Evolutionary conservation across 2,113 vertebrate species (phyloP), one percentile per base, ranked within the genome.

Genomic region (Muntiacus muntjak): DNA sequence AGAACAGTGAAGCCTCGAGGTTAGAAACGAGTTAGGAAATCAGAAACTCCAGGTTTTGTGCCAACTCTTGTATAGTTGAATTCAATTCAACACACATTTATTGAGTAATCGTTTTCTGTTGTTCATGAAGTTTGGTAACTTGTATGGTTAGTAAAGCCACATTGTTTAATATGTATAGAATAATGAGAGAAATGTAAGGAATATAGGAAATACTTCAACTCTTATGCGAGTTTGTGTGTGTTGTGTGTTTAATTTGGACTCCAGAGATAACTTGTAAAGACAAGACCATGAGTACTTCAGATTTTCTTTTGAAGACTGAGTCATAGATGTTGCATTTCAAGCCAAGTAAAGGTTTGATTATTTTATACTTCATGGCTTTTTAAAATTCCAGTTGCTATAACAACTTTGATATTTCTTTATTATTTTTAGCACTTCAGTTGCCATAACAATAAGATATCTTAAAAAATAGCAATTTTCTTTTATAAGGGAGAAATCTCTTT

Each of bases 321-420:
- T 99, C 98, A 99, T 98, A 98, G 98, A 98, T 98, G 67, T 98
- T 99, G 94, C 84, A 98, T 99, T 99, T 98, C 97, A 98, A 98
- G 98, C 98, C 98, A 99, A 97, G 97, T 98, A 97, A 98, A 99
- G 97, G 98, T 98, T 99, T 99, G 98, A 98, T 99, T 98, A 99
- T 98, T 98, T 98, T 99, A 97, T 98, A 99, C 98, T 98, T 99
- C 98, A 98, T 98, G 98, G 98, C 98, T 99, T 99, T 98, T 99
- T 98, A 99, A 98, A 98, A 98, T 99, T 98, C 98, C 97, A 98
- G 99, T 99, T 99, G 98, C 99, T 98, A 99, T 99, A 99, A 99
- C 99, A 99, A 99, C 99, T 99, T 99, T 99, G 97, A 98, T 98
- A 99, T 99, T 99, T 99, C 98, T 99, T 99, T 99, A 96, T 97